These are phyloP conservation scores for Dermolepida albohirtum DNA, from an alignment of 2,888 invertebrate species.

Conservation along the genomic window DNA sequence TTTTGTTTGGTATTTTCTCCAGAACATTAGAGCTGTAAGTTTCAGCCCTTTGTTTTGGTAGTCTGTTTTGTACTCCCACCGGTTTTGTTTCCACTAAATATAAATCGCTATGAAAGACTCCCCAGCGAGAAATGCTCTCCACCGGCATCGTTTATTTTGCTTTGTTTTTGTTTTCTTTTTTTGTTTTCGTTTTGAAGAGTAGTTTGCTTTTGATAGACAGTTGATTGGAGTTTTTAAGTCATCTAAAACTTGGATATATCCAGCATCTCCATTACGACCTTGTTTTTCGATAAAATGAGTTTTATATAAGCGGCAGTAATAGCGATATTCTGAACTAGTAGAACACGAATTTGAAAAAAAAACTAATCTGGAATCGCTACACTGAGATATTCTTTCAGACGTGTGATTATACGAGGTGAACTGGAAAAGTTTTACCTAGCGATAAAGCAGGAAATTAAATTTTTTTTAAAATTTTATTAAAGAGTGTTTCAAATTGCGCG, in stretches of 20 bases:
- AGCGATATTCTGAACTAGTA: too few species aligned
- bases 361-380: too few species aligned
- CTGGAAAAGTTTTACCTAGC: too few species aligned
- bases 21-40: not conserved
- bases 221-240: slow-evolving; percentile 19
- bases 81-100: slow-evolving; percentile 19
- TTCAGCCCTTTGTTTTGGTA: slow-evolving; percentile 25
- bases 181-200: not conserved
- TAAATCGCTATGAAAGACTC: slow-evolving; percentile 22
- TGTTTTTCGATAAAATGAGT: not conserved
- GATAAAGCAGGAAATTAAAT: too few species aligned
- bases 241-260: not conserved
- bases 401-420: too few species aligned
- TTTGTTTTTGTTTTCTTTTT: slow-evolving; percentile 16
- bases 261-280: not conserved
- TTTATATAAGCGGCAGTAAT: too few species aligned
- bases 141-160: slow-evolving; percentile 10
- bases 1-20: slow-evolving; percentile 6
- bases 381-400: too few species aligned
- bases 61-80: slow-evolving; percentile 5
- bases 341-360: too few species aligned
- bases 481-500: too few species aligned
- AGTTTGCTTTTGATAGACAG: not conserved
- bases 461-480: too few species aligned
- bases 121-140: not conserved